Base-by-base conservation (phyloP, 2,113 vertebrate species). In the Eclectus roratus region DNA sequence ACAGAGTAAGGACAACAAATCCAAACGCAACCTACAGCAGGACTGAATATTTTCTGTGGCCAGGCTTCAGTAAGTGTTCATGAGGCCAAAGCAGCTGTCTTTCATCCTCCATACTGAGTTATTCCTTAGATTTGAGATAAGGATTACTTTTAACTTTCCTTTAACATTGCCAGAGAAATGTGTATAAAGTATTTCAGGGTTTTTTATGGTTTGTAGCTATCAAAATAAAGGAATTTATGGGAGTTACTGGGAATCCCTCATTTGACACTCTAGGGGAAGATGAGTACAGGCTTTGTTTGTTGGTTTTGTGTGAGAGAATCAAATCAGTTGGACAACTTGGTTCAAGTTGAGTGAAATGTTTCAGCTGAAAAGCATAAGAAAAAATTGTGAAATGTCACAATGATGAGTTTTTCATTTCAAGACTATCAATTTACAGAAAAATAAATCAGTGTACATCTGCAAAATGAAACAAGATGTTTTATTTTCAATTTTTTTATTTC, bases 1-100 rank as follows among this genome's bases (percentile, higher is more conserved):
- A 9, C 1, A 5, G 27, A 46, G 8, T 58, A 14, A 29, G 53
- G 43, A 20, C 1, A n/a, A 41, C 3, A 3, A 3, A 4, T n/a
- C 28, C 58, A 72, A 77, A 35, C 23, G 66, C 49, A 33, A 20
- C 4, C 25, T 2, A 1, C 20, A 80, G 39, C 33, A 81, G 28
- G 31, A 47, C 20, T 73, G 39, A 55, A 11, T 61, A 47, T 85
- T 77, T 80, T 21, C n/a, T 63, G 50, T 27, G 10, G 25, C 17
- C 18, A 58, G 39, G 19, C 56, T 84, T 58, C 55, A n/a, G 35
- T 47, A 69, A 56, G 29, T 1, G 0, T 41, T 63, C 8, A 0
- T 37, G 44, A 74, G 29, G 21, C 53, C 20, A n/a, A 33, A 49
- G 68, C 16, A 61, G 37, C 27, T 66, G 43, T 44, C 33, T 58